Conservation (phyloP, 2,888 invertebrate species). For the Gastracanthus pulcherrimus region DNA sequence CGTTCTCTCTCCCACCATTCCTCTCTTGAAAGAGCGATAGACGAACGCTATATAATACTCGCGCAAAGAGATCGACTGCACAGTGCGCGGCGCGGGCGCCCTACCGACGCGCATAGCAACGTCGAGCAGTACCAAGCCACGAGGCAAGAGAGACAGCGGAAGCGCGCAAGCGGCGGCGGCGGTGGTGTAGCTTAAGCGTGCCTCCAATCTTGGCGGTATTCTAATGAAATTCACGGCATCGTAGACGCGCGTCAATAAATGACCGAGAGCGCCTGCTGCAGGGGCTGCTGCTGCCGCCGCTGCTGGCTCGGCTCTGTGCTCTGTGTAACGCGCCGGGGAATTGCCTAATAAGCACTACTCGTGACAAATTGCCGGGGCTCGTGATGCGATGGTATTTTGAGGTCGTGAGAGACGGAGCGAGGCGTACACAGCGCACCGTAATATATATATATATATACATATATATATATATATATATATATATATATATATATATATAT, state of each 20-base stretch:
- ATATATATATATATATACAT: background rate
- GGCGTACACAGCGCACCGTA: background rate
- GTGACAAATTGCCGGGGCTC: conserved; percentile 75
- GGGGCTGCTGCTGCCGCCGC: background rate
- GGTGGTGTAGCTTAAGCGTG: background rate
- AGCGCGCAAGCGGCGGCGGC: background rate
- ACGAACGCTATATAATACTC: conserved; percentile 9
- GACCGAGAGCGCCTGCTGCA: conserved; percentile 63
- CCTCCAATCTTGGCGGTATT: conserved; percentile 68
- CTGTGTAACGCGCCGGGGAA: conserved; percentile 66
- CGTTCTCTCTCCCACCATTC: conserved; percentile 6
- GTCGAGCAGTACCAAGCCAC: too few species aligned
- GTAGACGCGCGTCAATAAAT: conserved; percentile 74
- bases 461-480: background rate
- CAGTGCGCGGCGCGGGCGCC: background rate
- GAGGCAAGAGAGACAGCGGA: background rate
- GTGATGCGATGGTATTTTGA: conserved; percentile 74
- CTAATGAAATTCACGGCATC: conserved; percentile 74
- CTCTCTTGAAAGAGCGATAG: background rate
- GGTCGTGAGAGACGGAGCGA: conserved; percentile 59
- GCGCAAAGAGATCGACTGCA: conserved; percentile 4
- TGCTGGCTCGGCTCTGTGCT: background rate
- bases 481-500: background rate
- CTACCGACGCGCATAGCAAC: background rate
- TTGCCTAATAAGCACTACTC: conserved; percentile 76